Percentiles rank a stretch among this genome's conserved stretches.
phyloP scores from a whole-genome alignment of 2,797 vertebrate genomes.

The Chromis chromis region DNA sequence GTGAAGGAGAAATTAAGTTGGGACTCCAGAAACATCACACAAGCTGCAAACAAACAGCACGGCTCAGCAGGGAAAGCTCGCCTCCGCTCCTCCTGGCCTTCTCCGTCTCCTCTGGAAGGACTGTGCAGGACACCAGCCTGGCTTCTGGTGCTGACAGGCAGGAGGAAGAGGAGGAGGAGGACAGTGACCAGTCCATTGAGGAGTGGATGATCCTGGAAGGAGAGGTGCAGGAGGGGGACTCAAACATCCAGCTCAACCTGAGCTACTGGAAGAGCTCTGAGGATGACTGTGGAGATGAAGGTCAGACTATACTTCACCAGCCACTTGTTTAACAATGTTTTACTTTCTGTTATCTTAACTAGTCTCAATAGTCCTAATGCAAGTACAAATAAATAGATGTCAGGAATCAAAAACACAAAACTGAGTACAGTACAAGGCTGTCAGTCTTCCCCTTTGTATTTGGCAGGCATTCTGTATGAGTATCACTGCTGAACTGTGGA shows the following conservation, averaged over 20 bases:
- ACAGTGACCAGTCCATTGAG: constrained; percentile 82
- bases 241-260: constrained; percentile 89
- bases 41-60: constrained; percentile 1
- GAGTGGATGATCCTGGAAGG: constrained; percentile 92
- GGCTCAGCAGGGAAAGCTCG: constrained; percentile 45
- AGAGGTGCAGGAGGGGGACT: constrained; percentile 83
- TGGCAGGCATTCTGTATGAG: background rate
- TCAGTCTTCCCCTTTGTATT: background rate
- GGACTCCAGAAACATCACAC: constrained; percentile 4
- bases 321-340: background rate
- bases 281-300: constrained; percentile 58
- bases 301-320: constrained; percentile 32
- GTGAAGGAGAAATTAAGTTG: constrained; percentile 18
- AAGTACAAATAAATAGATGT: background rate
- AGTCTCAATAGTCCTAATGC: no score
- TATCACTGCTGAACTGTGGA: no score
- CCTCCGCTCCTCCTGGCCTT: constrained; percentile 70
- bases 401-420: background rate
- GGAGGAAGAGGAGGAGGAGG: constrained; percentile 28
- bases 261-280: constrained; percentile 75
- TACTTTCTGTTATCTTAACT: background rate
- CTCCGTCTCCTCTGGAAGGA: constrained; percentile 28
- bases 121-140: background rate
- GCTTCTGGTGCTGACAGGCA: constrained; percentile 11
- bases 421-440: background rate